Evolutionary conservation across 2,888 invertebrate genomes (phyloP), one percentile per base, ranked within the genome.

Genomic region (Augochlorella aurata): DNA sequence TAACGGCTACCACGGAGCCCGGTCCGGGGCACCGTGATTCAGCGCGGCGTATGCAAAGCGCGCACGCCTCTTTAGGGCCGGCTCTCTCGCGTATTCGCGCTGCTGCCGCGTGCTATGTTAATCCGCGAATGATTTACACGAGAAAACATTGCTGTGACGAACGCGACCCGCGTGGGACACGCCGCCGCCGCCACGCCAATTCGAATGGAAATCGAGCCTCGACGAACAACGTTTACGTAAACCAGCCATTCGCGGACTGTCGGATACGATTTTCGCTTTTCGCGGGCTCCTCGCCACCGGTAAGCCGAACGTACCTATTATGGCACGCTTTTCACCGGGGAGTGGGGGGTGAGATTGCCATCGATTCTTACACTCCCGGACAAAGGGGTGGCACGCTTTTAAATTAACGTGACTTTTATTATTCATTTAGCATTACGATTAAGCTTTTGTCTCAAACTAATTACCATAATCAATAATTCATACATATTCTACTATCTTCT

Each of bases 91-190:
- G 65, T 73, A 81, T 81, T 77, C 83, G 74, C 77, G 65, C 85
- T 21, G 54, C 38, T 5, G 38, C 38, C 38, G 54, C 69, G 66
- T 74, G 78, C 75, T 78, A 71, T 79, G 81, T 82, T 85, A 83
- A 85, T 85, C 83, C 72, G 73, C 75, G 47, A 76, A 76, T 85
- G 85, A 85, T 85, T 85, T 85, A 85, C 83, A 72, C 80, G 74
- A 52, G 72, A 66, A 71, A 61, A 66, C 76, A 65, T 74, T 66
- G 70, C 66, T 63, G 66, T 65, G 54, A 44, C 38, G 66, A 47
- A 47, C n/a, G 63, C 29, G 18, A n/a, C 68, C 29, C 21, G 44
- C 54, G 70, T 70, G 21, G 21, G 44, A 14, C 16, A 54, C 14
- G 29, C 61, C 29, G 29, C 24, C 14, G 29, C 38, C 38, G 38